A percentile compares a stretch with the other conserved stretches of the same genome.
Conservation (phyloP, 1,140 invertebrate genomes). For the Cataglyphis hispanica region DNA sequence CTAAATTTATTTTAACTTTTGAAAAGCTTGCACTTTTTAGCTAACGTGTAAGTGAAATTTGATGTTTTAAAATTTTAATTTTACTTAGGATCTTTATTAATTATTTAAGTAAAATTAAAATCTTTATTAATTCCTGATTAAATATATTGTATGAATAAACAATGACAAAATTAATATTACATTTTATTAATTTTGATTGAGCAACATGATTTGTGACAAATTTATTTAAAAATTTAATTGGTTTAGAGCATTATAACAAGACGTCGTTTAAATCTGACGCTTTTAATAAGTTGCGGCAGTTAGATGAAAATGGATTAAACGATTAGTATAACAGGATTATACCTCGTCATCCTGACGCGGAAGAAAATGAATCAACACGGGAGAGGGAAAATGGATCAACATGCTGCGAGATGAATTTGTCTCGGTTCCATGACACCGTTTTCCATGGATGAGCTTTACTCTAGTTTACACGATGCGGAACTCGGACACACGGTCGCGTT, state of each 20-base stretch:
- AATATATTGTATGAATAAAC: not conserved
- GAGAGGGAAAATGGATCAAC: constrained; percentile 9
- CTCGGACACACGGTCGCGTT: constrained; percentile 78
- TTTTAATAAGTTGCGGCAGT: not conserved
- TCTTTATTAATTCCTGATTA: not conserved
- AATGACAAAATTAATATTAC: not conserved
- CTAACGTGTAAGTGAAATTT: not conserved
- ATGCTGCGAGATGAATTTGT: constrained; percentile 38
- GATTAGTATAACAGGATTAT: constrained; percentile 31
- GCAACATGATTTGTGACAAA: not conserved
- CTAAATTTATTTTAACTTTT: constrained; percentile 22
- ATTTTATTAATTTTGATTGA: not conserved
- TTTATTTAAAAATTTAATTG: not conserved
- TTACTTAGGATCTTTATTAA: not conserved
- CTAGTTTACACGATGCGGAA: constrained; percentile 70
- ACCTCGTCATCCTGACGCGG: not conserved
- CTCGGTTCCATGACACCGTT: constrained; percentile 49
- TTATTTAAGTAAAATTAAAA: too few species aligned
- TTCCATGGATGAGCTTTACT: constrained; percentile 71
- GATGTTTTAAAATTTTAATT: not conserved
- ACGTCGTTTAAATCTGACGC: not conserved
- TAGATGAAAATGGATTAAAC: constrained; percentile 11
- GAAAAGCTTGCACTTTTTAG: not conserved
- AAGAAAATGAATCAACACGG: constrained; percentile 40
- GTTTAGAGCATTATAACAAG: not conserved